Evolutionary conservation across 2,888 invertebrate species (phyloP).

Genomic region (Cremastobaeus sp.): DNA sequence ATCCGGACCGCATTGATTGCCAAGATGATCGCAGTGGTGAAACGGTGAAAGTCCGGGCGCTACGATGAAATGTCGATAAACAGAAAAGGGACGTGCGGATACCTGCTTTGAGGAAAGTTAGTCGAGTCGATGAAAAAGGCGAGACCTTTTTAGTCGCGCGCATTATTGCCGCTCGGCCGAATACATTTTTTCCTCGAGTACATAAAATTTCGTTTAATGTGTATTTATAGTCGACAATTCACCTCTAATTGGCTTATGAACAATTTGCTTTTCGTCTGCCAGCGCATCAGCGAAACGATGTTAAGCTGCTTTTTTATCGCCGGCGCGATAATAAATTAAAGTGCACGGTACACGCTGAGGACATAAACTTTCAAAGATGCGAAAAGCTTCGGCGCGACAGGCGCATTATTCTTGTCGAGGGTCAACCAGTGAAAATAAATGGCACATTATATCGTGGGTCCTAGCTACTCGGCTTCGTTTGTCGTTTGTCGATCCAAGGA

Average conservation of each 20-base stretch:
- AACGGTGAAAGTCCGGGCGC: slow-evolving; percentile 41
- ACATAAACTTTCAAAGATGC: slow-evolving; percentile 42
- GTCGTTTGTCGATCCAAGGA: slow-evolving; percentile 17
- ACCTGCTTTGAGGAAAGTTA: neutral
- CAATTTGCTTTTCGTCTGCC: neutral
- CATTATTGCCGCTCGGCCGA: neutral
- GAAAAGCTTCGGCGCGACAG: slow-evolving; percentile 33
- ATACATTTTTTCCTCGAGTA: too few species aligned
- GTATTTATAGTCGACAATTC: neutral
- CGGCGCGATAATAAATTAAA: slow-evolving; percentile 33
- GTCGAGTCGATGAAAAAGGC: neutral
- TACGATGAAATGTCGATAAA: slow-evolving; percentile 45
- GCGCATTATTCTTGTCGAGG: slow-evolving; percentile 40
- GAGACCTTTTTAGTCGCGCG: neutral
- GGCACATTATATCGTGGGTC: slow-evolving; percentile 44
- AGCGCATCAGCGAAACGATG: neutral
- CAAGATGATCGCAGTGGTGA: slow-evolving; percentile 25
- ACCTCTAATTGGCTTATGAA: neutral
- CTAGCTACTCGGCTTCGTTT: slow-evolving; percentile 47
- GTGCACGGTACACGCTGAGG: slow-evolving; percentile 7
- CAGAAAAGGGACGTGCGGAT: slow-evolving; percentile 1
- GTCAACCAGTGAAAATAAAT: slow-evolving; percentile 54
- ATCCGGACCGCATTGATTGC: slow-evolving; percentile 34
- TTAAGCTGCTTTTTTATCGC: slow-evolving; percentile 7
- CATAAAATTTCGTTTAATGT: neutral